These are phyloP conservation scores for Sander vitreus DNA, from an alignment of 2,113 vertebrate species.

Conservation along the genomic window DNA sequence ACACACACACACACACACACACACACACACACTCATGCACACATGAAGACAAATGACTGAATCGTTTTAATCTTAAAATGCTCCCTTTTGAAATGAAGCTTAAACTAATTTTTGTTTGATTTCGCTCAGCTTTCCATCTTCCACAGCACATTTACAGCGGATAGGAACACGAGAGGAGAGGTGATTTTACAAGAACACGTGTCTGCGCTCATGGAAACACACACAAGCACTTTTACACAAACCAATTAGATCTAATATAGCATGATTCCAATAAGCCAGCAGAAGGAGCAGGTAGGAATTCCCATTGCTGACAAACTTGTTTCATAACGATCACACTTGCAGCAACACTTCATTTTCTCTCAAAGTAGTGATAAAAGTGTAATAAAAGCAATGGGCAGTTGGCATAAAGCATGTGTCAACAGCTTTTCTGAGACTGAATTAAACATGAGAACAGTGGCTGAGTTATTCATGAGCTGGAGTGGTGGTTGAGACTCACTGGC, in stretches of 20 bases:
- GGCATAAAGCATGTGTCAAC: slow-evolving; percentile 62
- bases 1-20: slow-evolving; percentile 24
- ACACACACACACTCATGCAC: background rate
- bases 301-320: slow-evolving; percentile 53
- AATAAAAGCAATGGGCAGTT: slow-evolving; percentile 60
- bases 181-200: slow-evolving; percentile 2
- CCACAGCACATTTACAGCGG: background rate
- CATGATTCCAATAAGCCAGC: slow-evolving; percentile 33
- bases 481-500: slow-evolving; percentile 17
- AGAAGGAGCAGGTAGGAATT: slow-evolving; percentile 30
- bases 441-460: slow-evolving; percentile 69
- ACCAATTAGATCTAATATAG: slow-evolving; percentile 56
- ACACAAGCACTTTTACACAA: slow-evolving; percentile 16
- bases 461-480: slow-evolving; percentile 72
- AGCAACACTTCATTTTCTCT: slow-evolving; percentile 49
- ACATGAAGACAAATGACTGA: slow-evolving; percentile 9
- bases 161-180: background rate
- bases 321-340: slow-evolving; percentile 54
- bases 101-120: background rate
- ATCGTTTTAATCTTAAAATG: slow-evolving; percentile 31
- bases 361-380: slow-evolving; percentile 62
- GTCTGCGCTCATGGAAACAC: slow-evolving; percentile 10
- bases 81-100: slow-evolving; percentile 1
- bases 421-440: slow-evolving; percentile 67
- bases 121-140: slow-evolving; percentile 9